Evolutionary conservation across 2,113 vertebrate genomes (phyloP).

Genomic region (Cairina moschata): DNA sequence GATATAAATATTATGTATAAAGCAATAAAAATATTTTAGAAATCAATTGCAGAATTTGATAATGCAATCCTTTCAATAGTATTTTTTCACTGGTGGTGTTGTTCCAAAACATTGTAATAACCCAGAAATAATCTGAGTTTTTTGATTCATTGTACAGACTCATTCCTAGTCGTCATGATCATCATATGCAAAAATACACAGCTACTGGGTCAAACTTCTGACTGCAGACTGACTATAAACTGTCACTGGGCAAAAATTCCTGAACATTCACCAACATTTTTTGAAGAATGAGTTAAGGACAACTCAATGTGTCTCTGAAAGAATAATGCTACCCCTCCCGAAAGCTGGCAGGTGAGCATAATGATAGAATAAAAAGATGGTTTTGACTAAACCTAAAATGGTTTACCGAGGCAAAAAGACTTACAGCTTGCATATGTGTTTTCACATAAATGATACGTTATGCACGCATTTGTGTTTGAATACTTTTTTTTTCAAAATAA

Average conservation of each 20-base stretch:
- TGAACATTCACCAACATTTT: neutral
- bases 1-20: neutral
- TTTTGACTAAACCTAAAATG: neutral
- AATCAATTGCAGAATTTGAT: neutral
- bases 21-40: neutral
- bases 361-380: neutral
- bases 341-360: neutral
- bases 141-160: neutral
- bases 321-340: neutral
- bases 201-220: neutral
- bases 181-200: neutral
- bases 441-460: neutral
- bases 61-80: neutral
- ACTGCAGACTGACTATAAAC: neutral
- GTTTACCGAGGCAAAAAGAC: neutral
- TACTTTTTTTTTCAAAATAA: neutral
- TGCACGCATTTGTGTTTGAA: neutral
- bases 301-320: neutral
- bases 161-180: neutral
- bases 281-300: neutral
- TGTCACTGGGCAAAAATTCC: neutral
- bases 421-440: fast-evolving
- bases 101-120: neutral
- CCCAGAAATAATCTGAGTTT: neutral
- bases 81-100: no score